Evolutionary conservation across 2,113 vertebrate genomes (phyloP).

Genomic region (Saguinus imperator): DNA sequence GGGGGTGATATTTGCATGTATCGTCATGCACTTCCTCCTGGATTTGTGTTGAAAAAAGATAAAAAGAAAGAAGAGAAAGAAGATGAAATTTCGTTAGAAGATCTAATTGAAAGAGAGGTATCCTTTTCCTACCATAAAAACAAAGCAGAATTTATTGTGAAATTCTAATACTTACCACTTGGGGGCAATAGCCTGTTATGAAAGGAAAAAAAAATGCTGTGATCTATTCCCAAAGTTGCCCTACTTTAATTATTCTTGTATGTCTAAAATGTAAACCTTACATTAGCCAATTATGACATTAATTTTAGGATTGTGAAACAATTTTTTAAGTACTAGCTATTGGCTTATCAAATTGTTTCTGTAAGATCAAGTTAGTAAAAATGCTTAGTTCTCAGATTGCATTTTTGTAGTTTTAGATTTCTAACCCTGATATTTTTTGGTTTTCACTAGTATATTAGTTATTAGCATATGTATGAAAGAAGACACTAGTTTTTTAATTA

Average conservation of each 20-base stretch:
- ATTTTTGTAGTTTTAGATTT: not conserved
- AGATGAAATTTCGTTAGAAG: slow-evolving; percentile 97
- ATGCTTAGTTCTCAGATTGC: not conserved
- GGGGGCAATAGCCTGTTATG: slow-evolving; percentile 34
- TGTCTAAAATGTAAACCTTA: not conserved
- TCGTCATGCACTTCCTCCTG: slow-evolving; percentile 95
- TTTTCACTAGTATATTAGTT: not conserved
- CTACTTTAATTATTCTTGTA: not conserved
- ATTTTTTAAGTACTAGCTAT: not conserved
- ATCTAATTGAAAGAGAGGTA: slow-evolving; percentile 98
- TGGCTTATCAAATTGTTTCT: not conserved
- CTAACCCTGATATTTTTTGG: not conserved
- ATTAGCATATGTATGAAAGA: not conserved
- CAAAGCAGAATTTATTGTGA: not conserved
- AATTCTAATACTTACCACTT: slow-evolving; percentile 69
- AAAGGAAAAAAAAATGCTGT: not conserved
- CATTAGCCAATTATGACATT: not conserved
- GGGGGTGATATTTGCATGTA: slow-evolving; percentile 97
- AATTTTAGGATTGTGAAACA: not conserved
- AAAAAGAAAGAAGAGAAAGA: slow-evolving; percentile 97
- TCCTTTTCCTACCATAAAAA: not conserved
- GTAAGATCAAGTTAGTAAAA: not conserved
- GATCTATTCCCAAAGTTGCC: not conserved
- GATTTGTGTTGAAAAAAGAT: slow-evolving; percentile 97
- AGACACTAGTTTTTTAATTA: not conserved